Percentiles rank a stretch among this genome's conserved stretches.
Conservation (phyloP, 1,140 invertebrate genomes). For the Magallana ariakensis region DNA sequence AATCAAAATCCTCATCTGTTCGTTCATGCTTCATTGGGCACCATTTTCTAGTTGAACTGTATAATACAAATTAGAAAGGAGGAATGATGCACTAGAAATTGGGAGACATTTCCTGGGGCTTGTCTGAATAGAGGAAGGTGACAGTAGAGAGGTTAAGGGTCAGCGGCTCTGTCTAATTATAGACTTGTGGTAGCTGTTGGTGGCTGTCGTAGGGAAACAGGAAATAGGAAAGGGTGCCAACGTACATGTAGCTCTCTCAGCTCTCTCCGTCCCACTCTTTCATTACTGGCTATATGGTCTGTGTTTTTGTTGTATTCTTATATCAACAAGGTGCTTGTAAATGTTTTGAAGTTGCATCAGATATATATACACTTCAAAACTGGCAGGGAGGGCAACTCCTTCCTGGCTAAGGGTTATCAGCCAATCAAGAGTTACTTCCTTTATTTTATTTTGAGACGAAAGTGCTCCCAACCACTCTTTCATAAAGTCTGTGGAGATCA, state of each 20-base stretch:
- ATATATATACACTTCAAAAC: too few species aligned
- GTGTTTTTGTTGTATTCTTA: not conserved
- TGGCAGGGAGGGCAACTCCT: not conserved
- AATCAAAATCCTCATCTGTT: not conserved
- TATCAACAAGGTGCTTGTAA: not conserved
- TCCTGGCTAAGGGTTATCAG: too few species aligned
- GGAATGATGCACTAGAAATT: slow-evolving; percentile 5
- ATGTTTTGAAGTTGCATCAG: not conserved
- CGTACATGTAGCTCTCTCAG: too few species aligned
- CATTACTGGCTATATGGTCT: too few species aligned
- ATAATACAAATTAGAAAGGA: not conserved
- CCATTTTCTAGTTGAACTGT: slow-evolving; percentile 9
- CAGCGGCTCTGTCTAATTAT: not conserved
- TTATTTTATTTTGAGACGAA: too few species aligned
- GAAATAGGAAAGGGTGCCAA: too few species aligned
- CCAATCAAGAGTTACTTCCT: too few species aligned
- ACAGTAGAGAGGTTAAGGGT: slow-evolving; percentile 5
- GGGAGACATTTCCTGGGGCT: slow-evolving; percentile 4
- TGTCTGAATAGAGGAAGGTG: not conserved
- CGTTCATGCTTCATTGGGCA: not conserved
- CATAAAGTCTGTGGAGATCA: too few species aligned
- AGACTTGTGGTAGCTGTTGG: not conserved
- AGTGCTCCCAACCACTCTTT: too few species aligned
- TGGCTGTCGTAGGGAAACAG: too few species aligned
- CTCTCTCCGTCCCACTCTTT: too few species aligned